Evolutionary conservation across 2,113 vertebrate genomes (phyloP).

Genomic region (Atrichornis clamosus): DNA sequence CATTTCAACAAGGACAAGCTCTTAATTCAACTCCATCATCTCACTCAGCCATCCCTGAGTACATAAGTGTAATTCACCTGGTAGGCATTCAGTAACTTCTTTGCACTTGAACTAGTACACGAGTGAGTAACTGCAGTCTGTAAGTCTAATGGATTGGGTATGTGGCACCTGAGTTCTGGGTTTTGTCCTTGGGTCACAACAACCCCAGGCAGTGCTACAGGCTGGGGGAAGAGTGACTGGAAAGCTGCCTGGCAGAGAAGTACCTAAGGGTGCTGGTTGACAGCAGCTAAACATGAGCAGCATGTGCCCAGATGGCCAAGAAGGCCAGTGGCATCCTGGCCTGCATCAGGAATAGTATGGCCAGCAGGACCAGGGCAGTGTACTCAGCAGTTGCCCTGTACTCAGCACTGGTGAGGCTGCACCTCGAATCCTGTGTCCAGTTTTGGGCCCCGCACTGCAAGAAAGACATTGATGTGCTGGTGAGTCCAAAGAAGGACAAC

Average conservation of each 20-base stretch:
- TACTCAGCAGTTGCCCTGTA: rapidly evolving
- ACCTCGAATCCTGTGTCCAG: background rate
- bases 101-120: background rate
- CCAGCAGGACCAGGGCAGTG: background rate
- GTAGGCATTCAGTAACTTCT: background rate
- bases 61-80: background rate
- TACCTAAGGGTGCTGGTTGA: background rate
- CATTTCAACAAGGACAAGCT: background rate
- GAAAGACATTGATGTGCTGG: background rate
- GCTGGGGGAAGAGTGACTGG: background rate
- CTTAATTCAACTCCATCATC: background rate
- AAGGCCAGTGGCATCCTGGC: background rate
- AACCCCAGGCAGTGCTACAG: background rate
- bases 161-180: background rate
- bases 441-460: background rate
- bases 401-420: rapidly evolving
- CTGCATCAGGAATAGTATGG: background rate
- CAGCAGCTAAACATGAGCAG: background rate
- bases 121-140: background rate
- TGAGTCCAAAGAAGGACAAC: background rate
- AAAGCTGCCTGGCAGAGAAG: background rate
- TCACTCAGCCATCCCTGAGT: background rate
- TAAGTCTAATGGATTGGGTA: background rate
- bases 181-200: background rate
- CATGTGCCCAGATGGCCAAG: background rate